Percentiles rank a stretch among this genome's conserved stretches.
Conservation (phyloP, 2,113 vertebrate genomes). For the Redunca redunca region DNA sequence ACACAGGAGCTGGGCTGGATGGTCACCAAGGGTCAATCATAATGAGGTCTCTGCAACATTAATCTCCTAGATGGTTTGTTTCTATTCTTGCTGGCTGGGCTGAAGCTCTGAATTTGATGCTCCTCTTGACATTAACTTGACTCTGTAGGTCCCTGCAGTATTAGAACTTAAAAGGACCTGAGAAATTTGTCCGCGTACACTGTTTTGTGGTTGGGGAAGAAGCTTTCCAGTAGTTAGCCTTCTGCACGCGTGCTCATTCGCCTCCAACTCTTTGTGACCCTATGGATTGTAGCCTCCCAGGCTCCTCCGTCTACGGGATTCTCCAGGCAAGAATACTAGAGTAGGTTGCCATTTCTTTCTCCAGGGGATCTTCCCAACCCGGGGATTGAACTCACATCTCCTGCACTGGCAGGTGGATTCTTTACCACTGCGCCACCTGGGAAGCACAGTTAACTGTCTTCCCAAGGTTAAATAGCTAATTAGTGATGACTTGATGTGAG, state of each 20-base stretch:
- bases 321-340: background rate
- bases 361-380: background rate
- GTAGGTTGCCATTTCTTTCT: background rate
- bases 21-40: background rate
- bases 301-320: background rate
- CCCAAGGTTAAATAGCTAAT: background rate
- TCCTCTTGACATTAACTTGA: background rate
- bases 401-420: background rate
- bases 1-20: background rate
- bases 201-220: background rate
- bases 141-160: background rate
- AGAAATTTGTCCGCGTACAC: background rate
- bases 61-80: background rate
- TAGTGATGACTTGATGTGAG: background rate
- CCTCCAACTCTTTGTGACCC: background rate
- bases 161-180: background rate
- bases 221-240: background rate
- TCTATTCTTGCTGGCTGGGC: background rate
- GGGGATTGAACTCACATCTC: background rate
- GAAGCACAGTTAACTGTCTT: background rate
- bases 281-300: background rate
- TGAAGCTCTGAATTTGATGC: background rate
- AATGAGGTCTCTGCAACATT: background rate
- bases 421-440: fast-evolving
- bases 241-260: fast-evolving